These are phyloP conservation scores for Drosophila glabriapex DNA, from an alignment of 2,888 invertebrate species.

Conservation along the genomic window DNA sequence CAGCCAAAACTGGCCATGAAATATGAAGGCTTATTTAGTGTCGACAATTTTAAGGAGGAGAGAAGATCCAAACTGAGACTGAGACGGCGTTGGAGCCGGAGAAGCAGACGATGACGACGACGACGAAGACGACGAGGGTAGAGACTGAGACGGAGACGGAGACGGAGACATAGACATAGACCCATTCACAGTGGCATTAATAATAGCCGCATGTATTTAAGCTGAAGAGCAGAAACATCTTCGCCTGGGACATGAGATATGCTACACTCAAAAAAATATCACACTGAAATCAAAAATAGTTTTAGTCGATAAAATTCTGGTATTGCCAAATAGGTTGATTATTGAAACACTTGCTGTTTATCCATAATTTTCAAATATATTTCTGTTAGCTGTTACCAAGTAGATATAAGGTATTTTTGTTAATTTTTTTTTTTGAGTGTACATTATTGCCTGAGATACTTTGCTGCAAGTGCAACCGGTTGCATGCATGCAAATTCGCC, in stretches of 20 bases:
- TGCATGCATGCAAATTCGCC: slow-evolving; percentile 78
- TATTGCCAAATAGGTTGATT: background rate
- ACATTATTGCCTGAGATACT: slow-evolving; percentile 2
- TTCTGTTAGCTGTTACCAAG: background rate
- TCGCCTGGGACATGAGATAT: slow-evolving; percentile 4
- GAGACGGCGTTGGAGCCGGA: background rate
- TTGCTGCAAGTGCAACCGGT: slow-evolving; percentile 62
- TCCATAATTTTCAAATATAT: background rate
- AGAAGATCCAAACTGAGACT: slow-evolving; percentile 6
- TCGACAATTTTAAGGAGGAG: slow-evolving; percentile 59
- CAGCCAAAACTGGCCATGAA: slow-evolving; percentile 66
- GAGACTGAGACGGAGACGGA: background rate
- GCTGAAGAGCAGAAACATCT: slow-evolving; percentile 51
- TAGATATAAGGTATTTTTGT: background rate
- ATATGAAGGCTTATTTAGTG: slow-evolving; percentile 82
- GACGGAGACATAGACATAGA: slow-evolving; percentile 19
- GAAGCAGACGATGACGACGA: slow-evolving; percentile 33
- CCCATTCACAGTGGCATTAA: slow-evolving; percentile 66
- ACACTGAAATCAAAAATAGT: background rate
- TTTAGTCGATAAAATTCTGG: background rate
- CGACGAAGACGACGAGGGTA: slow-evolving; percentile 61
- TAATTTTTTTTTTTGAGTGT: background rate
- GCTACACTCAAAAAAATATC: slow-evolving; percentile 2
- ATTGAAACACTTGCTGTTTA: background rate
- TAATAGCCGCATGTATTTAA: slow-evolving; percentile 66